Evolutionary conservation across 2,888 invertebrate species (phyloP).

Genomic region (Hypena proboscidalis): DNA sequence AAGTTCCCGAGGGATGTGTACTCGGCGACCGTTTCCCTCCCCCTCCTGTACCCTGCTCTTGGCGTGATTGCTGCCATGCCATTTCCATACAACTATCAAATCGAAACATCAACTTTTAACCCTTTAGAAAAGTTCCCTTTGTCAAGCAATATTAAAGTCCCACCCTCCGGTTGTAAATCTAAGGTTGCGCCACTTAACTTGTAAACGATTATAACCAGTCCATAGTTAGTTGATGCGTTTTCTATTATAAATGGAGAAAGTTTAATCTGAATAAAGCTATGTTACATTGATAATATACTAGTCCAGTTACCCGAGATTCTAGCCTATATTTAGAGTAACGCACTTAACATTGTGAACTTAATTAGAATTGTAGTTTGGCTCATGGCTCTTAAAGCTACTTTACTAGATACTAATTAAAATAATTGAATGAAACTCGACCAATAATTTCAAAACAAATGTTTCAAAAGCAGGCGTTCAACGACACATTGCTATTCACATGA

Average conservation of each 20-base stretch:
- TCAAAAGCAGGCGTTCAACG: conserved; percentile 3
- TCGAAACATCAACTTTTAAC: conserved; percentile 19
- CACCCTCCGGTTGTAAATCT: conserved; percentile 7
- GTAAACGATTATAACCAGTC: conserved; percentile 3
- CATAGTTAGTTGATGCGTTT: conserved; percentile 7
- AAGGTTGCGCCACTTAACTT: conserved; percentile 1
- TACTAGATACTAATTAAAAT: not conserved
- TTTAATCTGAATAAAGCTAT: not conserved
- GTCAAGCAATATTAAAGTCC: conserved; percentile 4
- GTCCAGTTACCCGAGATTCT: not conserved
- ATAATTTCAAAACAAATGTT: not conserved
- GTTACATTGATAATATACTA: conserved; percentile 2
- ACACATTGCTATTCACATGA: conserved; percentile 62
- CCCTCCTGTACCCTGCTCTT: conserved; percentile 4
- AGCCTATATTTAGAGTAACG: not conserved
- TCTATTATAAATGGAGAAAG: conserved; percentile 5
- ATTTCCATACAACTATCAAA: conserved; percentile 30
- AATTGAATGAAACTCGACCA: not conserved
- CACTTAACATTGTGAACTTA: not conserved
- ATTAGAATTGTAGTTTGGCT: not conserved
- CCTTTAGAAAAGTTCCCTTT: conserved; percentile 2
- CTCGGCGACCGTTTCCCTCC: conserved; percentile 11
- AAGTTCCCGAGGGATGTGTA: conserved; percentile 37
- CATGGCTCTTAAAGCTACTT: not conserved
- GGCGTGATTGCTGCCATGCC: conserved; percentile 43